These are phyloP conservation scores for Burhinus bistriatus DNA, from an alignment of 2,113 vertebrate species.

Conservation along the genomic window DNA sequence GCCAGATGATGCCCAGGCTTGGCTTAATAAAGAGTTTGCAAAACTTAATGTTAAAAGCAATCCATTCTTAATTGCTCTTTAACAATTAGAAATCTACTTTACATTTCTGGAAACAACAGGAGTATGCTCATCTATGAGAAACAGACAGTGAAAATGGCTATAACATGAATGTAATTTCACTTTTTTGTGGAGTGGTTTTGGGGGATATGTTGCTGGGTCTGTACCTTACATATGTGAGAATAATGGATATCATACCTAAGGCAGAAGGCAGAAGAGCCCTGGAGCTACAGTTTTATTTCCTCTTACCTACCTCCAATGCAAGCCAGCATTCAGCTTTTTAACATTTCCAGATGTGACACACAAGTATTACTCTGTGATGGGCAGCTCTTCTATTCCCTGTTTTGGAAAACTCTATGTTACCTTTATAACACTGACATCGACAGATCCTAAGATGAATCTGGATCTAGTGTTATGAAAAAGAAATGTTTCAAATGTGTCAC, in stretches of 20 bases:
- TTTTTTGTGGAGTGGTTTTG: accelerated
- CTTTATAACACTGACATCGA: neutral
- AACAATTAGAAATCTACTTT: neutral
- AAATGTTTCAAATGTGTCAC: neutral
- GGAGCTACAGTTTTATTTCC: neutral
- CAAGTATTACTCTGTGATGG: neutral
- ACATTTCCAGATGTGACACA: neutral
- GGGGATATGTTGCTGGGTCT: neutral
- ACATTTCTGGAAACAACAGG: neutral
- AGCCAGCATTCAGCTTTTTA: neutral
- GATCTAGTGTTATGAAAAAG: neutral
- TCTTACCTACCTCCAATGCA: neutral
- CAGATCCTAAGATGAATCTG: neutral
- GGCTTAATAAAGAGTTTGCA: neutral
- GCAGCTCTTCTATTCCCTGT: neutral
- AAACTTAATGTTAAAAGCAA: neutral
- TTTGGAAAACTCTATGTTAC: neutral
- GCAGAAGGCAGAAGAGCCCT: neutral
- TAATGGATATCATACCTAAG: neutral
- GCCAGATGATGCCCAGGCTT: neutral
- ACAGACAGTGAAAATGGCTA: neutral
- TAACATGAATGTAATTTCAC: neutral
- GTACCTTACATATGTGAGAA: accelerated
- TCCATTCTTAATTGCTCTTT: neutral
- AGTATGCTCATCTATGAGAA: neutral